A percentile compares a stretch with the other conserved stretches of the same genome.
These are phyloP conservation scores for Drosophila yakuba DNA, from an alignment of 1,140 invertebrate species.

Conservation along the genomic window DNA sequence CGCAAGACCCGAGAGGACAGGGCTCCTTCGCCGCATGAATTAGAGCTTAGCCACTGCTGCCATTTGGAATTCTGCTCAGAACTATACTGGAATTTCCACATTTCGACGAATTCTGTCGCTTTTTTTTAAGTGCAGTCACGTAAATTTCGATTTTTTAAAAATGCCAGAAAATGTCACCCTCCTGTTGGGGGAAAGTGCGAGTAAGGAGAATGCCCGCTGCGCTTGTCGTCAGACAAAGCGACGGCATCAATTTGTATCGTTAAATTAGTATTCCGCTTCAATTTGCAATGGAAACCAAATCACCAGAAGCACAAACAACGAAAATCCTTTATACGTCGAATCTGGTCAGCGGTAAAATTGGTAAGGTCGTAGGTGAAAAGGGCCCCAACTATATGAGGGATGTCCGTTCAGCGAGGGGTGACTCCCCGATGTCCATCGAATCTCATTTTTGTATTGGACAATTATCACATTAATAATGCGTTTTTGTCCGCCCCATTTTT, in stretches of 20 bases:
- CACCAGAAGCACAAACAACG: constrained; percentile 38
- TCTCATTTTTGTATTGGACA: constrained; percentile 58
- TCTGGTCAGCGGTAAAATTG: constrained; percentile 30
- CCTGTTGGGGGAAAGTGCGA: background rate
- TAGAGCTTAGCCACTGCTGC: constrained; percentile 25
- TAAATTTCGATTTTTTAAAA: constrained; percentile 80
- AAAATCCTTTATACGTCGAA: constrained; percentile 28
- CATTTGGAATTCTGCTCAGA: constrained; percentile 79
- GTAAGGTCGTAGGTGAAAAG: constrained; percentile 11
- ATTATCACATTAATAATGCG: constrained; percentile 79
- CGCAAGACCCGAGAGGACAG: background rate
- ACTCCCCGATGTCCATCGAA: constrained; percentile 55
- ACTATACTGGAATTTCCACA: constrained; percentile 70
- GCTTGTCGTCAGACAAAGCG: constrained; percentile 56
- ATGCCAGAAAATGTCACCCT: constrained; percentile 62
- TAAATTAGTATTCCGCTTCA: constrained; percentile 81
- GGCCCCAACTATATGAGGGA: constrained; percentile 59
- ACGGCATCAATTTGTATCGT: constrained; percentile 79
- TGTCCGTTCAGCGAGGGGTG: constrained; percentile 34
- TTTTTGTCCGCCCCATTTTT: constrained; percentile 15
- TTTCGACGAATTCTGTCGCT: constrained; percentile 71
- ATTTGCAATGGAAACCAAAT: constrained; percentile 66
- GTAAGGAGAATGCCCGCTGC: constrained; percentile 51
- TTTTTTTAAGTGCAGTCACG: constrained; percentile 79
- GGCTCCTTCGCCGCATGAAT: constrained; percentile 15